Percentiles rank a stretch among this genome's conserved stretches.
Conservation (phyloP, 1,140 invertebrate genomes). For the Steinernema feltiae region DNA sequence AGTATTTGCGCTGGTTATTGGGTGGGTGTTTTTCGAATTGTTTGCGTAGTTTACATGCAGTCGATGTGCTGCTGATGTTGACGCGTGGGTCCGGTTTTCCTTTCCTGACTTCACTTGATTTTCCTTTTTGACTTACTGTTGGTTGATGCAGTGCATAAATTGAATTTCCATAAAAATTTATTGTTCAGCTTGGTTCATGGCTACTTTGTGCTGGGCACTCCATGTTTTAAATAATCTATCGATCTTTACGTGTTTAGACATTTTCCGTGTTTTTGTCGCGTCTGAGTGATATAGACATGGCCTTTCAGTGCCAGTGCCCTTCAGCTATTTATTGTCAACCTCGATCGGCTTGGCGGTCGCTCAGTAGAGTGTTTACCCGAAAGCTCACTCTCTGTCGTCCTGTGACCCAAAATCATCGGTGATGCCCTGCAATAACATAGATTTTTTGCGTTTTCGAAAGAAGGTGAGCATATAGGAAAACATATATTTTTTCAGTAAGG, state of each 20-base stretch:
- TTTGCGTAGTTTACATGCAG: not conserved
- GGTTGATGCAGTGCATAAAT: too few species aligned
- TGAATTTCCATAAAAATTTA: not conserved
- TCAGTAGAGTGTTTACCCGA: not conserved
- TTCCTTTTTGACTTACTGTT: not conserved
- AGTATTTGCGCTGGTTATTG: not conserved
- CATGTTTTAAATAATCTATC: not conserved
- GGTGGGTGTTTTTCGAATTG: not conserved
- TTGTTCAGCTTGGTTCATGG: not conserved
- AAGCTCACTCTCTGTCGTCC: not conserved
- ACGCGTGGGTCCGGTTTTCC: not conserved
- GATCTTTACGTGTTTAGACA: not conserved
- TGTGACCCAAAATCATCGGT: not conserved
- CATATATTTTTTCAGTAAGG: not conserved
- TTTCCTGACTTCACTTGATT: not conserved
- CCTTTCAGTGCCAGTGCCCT: constrained; percentile 14
- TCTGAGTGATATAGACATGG: constrained; percentile 3
- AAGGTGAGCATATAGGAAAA: not conserved
- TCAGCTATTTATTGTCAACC: constrained; percentile 6
- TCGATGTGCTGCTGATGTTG: not conserved
- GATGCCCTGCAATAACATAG: constrained; percentile 9
- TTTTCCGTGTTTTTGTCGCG: not conserved
- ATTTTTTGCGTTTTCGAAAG: constrained; percentile 6
- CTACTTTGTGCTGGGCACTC: not conserved
- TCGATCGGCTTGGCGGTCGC: not conserved